Percentiles rank a stretch among this genome's conserved stretches.
phyloP scores from a whole-genome alignment of 2,888 invertebrate species.

The Octonoba sinensis region DNA sequence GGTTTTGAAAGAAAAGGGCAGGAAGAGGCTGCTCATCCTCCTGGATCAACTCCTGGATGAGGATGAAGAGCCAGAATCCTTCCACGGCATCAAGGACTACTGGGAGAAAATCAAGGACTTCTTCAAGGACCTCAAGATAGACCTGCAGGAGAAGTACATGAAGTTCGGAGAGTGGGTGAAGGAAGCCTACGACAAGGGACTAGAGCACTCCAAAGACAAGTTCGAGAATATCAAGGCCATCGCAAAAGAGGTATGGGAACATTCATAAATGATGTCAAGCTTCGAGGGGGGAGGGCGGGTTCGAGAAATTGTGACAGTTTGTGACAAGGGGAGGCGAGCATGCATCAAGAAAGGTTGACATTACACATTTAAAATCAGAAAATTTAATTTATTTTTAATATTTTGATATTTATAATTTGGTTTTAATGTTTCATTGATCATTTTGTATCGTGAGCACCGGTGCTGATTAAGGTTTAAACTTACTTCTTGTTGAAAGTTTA shows the following conservation, averaged over 20 bases:
- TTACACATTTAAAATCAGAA: no score
- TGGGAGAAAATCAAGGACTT: slow-evolving; percentile 57
- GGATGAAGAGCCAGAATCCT: neutral
- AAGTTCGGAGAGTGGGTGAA: slow-evolving; percentile 64
- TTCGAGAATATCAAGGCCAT: slow-evolving; percentile 55
- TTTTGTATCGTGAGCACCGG: no score
- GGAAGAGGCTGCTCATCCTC: slow-evolving; percentile 25
- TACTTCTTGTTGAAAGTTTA: no score
- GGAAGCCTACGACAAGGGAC: slow-evolving; percentile 26
- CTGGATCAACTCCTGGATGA: slow-evolving; percentile 30
- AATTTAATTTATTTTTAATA: no score
- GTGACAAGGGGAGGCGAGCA: no score
- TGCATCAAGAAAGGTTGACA: no score
- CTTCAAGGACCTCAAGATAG: slow-evolving; percentile 54
- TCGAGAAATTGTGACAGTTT: no score
- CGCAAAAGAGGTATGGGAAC: slow-evolving; percentile 44
- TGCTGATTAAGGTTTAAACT: no score
- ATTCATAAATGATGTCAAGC: no score
- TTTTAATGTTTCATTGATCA: no score
- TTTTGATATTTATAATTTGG: no score
- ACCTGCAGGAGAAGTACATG: slow-evolving; percentile 55
- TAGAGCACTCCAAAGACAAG: slow-evolving; percentile 54
- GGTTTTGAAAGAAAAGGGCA: slow-evolving; percentile 36
- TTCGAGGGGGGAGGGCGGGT: no score
- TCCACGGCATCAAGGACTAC: slow-evolving; percentile 26